Percentiles rank a stretch among this genome's conserved stretches.
Conservation (phyloP, 2,797 vertebrate species). For the Morelia viridis region DNA sequence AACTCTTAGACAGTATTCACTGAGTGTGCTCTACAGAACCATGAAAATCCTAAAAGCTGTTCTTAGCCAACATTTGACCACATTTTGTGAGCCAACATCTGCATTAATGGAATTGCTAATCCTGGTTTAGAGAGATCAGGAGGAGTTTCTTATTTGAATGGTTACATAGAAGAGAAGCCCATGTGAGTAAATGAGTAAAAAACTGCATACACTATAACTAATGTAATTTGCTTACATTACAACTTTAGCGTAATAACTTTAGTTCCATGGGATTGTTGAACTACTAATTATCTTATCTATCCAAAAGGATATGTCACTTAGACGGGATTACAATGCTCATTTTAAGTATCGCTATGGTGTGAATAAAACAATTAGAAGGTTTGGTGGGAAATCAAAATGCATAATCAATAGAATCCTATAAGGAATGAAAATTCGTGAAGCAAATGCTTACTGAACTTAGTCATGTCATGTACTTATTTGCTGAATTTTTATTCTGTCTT, state of each 20-base stretch:
- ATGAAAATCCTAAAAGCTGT: not conserved
- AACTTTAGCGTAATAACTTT: not conserved
- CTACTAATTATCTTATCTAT: not conserved
- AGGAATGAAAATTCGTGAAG: not conserved
- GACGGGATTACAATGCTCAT: not conserved
- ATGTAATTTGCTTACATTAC: not conserved
- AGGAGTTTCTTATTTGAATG: not conserved
- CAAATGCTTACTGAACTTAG: not conserved
- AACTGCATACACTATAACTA: not conserved
- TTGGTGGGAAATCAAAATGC: not conserved
- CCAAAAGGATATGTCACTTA: not conserved
- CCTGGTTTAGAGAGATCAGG: not conserved
- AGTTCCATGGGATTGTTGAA: not conserved
- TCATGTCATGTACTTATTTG: not conserved
- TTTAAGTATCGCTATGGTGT: not conserved
- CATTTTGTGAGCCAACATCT: not conserved
- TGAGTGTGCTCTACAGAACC: not conserved
- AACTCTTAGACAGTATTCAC: not conserved
- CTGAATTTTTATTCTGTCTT: not conserved
- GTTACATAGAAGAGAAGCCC: not conserved
- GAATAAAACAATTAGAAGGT: not conserved
- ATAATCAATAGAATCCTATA: not conserved
- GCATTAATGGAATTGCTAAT: not conserved
- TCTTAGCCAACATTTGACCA: not conserved
- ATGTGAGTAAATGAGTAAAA: not conserved